phyloP scores from a whole-genome alignment of 2,113 vertebrate species.

The Pagrus major region DNA sequence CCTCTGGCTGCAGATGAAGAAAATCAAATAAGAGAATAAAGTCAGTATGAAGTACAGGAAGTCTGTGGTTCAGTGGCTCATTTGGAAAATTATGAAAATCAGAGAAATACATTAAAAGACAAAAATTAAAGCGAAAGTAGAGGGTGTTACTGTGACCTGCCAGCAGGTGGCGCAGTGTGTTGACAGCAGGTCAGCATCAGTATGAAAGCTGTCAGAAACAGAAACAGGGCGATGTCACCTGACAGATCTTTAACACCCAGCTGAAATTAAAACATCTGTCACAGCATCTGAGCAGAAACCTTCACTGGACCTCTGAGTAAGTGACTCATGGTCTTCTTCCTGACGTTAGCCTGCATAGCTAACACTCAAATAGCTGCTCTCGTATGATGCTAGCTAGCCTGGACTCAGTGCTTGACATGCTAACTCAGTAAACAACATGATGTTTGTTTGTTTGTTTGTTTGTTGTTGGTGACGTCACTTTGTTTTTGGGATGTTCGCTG shows the following conservation, averaged over 20 bases:
- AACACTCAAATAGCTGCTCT: neutral
- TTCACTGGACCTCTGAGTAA: neutral
- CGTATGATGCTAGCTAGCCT: constrained; percentile 22
- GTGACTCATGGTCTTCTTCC: neutral
- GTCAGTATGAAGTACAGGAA: neutral
- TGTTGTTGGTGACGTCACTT: neutral
- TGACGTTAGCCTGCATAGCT: neutral
- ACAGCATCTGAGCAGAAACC: neutral
- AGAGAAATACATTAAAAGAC: neutral
- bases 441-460: neutral
- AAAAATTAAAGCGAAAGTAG: neutral
- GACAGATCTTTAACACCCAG: neutral
- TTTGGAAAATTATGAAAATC: neutral
- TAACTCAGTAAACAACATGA: neutral
- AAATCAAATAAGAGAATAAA: too few relatives aligned
- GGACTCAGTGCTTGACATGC: neutral
- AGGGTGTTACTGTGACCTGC: neutral
- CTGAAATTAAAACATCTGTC: constrained; percentile 14
- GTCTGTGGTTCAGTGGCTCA: neutral
- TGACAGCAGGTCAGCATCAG: constrained; percentile 1
- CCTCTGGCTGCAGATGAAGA: neutral
- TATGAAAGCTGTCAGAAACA: constrained; percentile 7
- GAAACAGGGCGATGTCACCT: constrained; percentile 48
- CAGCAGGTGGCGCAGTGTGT: constrained; percentile 51
- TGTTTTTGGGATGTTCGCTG: neutral